phyloP scores from a whole-genome alignment of 2,888 invertebrate species.

The Didymodactylos carnosus region DNA sequence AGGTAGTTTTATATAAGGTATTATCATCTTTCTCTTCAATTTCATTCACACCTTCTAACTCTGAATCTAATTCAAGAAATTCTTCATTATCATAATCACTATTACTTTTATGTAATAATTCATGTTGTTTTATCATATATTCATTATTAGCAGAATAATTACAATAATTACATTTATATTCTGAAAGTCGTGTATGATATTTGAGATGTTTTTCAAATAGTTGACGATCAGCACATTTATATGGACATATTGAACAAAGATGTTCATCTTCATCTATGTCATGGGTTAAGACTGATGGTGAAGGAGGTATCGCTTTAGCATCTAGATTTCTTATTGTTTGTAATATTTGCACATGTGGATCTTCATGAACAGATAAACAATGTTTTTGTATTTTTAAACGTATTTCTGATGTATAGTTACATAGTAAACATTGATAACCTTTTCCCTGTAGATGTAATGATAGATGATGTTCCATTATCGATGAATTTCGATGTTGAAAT shows the following conservation, averaged over 20 bases:
- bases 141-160: too few relatives aligned
- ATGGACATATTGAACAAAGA: not conserved
- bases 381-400: not conserved
- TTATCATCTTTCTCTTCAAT: not conserved
- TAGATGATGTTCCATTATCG: not conserved
- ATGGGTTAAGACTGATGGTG: not conserved
- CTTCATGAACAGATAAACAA: not conserved
- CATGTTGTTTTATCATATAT: too few relatives aligned
- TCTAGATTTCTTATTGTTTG: too few relatives aligned
- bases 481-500: not conserved
- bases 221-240: not conserved
- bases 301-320: not conserved
- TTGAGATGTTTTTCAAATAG: not conserved
- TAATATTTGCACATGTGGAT: not conserved
- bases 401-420: not conserved
- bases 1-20: not conserved
- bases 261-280: not conserved
- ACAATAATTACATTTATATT: too few relatives aligned
- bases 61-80: not conserved
- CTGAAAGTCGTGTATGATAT: too few relatives aligned
- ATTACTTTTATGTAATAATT: too few relatives aligned
- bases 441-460: not conserved
- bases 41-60: not conserved
- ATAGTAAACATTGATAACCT: not conserved
- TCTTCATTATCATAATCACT: not conserved